Base-by-base conservation (phyloP, 2,797 vertebrate genomes). In the Eospalax fontanierii region DNA sequence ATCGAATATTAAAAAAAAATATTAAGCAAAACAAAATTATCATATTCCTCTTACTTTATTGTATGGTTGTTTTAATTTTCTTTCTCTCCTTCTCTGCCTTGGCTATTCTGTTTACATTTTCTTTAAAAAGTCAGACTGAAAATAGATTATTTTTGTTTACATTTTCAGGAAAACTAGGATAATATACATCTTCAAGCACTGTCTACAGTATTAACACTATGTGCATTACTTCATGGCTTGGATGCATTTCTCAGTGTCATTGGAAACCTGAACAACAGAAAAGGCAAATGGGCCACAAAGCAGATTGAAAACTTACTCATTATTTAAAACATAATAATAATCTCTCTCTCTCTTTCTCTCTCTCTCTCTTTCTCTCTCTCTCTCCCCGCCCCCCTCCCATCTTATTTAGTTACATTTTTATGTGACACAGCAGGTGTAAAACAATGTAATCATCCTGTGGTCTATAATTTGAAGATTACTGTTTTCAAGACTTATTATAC, bases 91-190 rank as follows among this genome's bases (percentile, higher is more conserved):
- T 21, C 8, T 10, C 2, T 35, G 19, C 7, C 46, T 59, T 68
- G 9, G 14, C 2, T 18, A 38, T 73, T 61, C 54, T 70, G 9
- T 66, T 75, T 76, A 40, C 19, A 11, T 65, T 54, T 86, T 76
- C 11, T 76, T 84, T 66, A 89, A 85, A 75, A 38, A 66, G 46
- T 93, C 28, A 87, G 28, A 79, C 1, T 11, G 61, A 93, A 79
- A 24, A 4, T 57, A 85, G 1, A 50, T 0, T 18, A 43, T 63
- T 35, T 33, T 68, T 22, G 35, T 82, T 81, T 6, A 59, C 54
- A 80, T 81, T 33, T 79, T 87, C 26, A 46, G 54, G 40, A 70
- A 93, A 89, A 83, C 0, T 30, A 8, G 9, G 50, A 15, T 54
- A 54, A 21, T 10, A 50, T 22, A 8, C 1, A 81, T 78, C 7